phyloP scores from a whole-genome alignment of 2,888 invertebrate genomes.

The Dione juno region DNA sequence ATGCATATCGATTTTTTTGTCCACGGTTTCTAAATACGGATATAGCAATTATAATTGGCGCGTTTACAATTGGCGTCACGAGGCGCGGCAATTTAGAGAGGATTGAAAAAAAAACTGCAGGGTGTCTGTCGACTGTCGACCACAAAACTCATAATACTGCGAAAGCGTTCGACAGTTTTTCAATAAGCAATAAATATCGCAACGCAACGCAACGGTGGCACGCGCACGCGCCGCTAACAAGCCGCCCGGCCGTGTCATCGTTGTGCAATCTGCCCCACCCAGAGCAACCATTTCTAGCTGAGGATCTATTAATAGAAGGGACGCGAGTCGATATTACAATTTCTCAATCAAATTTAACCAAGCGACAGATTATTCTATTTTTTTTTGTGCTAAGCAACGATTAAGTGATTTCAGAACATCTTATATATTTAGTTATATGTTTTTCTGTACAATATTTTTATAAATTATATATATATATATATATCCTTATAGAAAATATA shows the following conservation, averaged over 20 bases:
- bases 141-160: constrained; percentile 65
- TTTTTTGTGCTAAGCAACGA: not conserved
- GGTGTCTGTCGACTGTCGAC: constrained; percentile 42
- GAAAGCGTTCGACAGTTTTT: constrained; percentile 75
- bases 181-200: constrained; percentile 83
- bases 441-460: not conserved
- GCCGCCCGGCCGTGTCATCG: constrained; percentile 75
- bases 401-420: not conserved
- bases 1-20: constrained; percentile 40
- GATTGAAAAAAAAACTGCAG: constrained; percentile 52
- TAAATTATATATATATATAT: no score
- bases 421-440: not conserved
- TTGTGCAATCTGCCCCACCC: constrained; percentile 81
- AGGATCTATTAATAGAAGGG: constrained; percentile 50
- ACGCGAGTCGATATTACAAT: constrained; percentile 28
- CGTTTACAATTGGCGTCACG: constrained; percentile 49
- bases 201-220: constrained; percentile 75
- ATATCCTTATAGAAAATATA: no score
- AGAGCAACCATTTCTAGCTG: constrained; percentile 62
- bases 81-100: constrained; percentile 40
- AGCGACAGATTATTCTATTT: not conserved
- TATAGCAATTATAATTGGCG: constrained; percentile 46
- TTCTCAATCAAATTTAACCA: not conserved
- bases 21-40: constrained; percentile 30
- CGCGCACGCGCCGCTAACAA: constrained; percentile 79